Evolutionary conservation across 2,888 invertebrate genomes (phyloP).

Genomic region (Pseudoips prasinana): DNA sequence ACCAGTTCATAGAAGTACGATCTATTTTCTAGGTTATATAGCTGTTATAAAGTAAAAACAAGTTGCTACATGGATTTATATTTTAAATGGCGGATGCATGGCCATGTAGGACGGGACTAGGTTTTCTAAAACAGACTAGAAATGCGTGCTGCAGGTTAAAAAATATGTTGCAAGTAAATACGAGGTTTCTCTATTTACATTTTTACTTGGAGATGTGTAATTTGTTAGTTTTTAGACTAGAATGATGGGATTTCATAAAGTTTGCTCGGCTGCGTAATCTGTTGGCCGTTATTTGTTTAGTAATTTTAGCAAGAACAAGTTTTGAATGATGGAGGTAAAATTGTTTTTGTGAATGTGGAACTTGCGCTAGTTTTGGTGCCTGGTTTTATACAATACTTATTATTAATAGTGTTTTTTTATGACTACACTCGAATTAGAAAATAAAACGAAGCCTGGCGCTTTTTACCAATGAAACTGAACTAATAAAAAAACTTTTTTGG

Average conservation of each 20-base stretch:
- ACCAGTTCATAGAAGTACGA: conserved; percentile 58
- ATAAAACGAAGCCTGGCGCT: no score
- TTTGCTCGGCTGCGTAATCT: conserved; percentile 3
- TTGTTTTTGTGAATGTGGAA: no score
- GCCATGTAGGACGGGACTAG: conserved; percentile 57
- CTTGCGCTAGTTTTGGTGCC: no score
- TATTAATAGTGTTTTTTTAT: no score
- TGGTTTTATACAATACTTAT: no score
- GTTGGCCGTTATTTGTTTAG: neutral
- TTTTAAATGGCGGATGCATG: conserved; percentile 66
- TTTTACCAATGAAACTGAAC: no score
- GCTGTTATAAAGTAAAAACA: conserved; percentile 65
- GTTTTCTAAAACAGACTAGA: conserved; percentile 63
- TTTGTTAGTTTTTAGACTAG: conserved; percentile 28
- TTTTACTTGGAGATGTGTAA: conserved; percentile 27
- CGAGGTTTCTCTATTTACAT: conserved; percentile 35
- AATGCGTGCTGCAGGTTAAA: conserved; percentile 44
- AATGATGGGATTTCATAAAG: conserved; percentile 26
- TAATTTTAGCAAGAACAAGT: neutral
- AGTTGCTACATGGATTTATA: conserved; percentile 55
- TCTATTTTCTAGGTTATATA: conserved; percentile 70
- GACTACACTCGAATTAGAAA: no score
- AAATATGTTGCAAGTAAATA: conserved; percentile 27
- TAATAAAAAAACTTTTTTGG: no score
- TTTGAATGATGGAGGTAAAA: neutral